Evolutionary conservation across 1,140 invertebrate species (phyloP).

Genomic region (Goniozus legneri): DNA sequence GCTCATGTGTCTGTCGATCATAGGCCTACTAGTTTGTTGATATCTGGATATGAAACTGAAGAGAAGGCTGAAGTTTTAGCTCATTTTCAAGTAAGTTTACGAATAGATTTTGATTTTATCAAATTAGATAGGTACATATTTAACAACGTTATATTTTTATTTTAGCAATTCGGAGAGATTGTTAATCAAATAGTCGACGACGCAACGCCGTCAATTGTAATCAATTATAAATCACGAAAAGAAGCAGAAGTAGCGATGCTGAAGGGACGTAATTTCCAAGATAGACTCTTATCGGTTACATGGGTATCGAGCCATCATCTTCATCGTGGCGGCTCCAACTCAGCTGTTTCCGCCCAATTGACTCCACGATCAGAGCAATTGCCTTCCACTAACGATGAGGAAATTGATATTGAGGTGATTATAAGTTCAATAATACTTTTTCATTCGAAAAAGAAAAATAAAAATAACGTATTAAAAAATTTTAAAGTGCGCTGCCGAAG

Average conservation of each 20-base stretch:
- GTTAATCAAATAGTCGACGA: constrained; percentile 66
- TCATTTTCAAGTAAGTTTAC: constrained; percentile 67
- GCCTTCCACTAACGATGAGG: constrained; percentile 40
- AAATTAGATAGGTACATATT: constrained; percentile 72
- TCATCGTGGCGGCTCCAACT: constrained; percentile 45
- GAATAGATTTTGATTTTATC: constrained; percentile 51
- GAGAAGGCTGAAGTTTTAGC: constrained; percentile 67
- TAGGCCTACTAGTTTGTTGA: constrained; percentile 72
- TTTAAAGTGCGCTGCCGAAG: constrained; percentile 38
- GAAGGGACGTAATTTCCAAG: constrained; percentile 67
- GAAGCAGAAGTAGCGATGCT: constrained; percentile 68
- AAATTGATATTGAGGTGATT: constrained; percentile 48
- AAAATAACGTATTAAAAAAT: neutral
- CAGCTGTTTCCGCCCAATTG: constrained; percentile 29
- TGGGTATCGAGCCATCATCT: constrained; percentile 51
- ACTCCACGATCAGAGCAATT: constrained; percentile 39
- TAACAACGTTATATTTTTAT: constrained; percentile 6
- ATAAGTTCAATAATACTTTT: neutral
- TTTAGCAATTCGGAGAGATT: constrained; percentile 71
- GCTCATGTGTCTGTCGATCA: constrained; percentile 73
- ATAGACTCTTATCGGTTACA: constrained; percentile 52
- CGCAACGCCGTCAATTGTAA: constrained; percentile 63
- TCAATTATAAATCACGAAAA: constrained; percentile 70
- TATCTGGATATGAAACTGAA: constrained; percentile 73
- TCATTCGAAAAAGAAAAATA: constrained; percentile 2